Conservation (phyloP, 2,888 invertebrate genomes). For the Argyresthia albistria region DNA sequence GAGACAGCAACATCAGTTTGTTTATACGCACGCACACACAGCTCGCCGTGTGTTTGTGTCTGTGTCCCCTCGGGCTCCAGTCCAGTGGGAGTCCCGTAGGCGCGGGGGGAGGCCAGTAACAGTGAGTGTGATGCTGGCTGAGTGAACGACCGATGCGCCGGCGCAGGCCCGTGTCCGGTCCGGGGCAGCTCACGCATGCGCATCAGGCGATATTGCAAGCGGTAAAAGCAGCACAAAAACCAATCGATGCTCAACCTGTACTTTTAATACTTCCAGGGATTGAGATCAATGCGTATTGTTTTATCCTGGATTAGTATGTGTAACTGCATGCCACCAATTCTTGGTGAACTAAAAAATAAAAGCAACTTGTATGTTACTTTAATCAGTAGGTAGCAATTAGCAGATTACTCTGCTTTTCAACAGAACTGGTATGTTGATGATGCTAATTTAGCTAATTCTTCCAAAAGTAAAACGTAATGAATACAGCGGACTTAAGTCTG, state of each 20-base stretch:
- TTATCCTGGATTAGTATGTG: too few species aligned
- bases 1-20: not conserved
- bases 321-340: too few species aligned
- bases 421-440: too few species aligned
- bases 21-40: not conserved
- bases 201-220: not conserved
- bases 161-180: constrained; percentile 4
- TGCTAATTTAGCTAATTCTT: too few species aligned
- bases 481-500: not conserved
- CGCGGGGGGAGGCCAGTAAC: constrained; percentile 35
- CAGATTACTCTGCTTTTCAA: too few species aligned
- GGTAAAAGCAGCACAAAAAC: constrained; percentile 1
- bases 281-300: not conserved
- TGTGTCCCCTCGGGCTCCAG: too few species aligned
- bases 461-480: not conserved
- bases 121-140: too few species aligned
- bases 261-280: not conserved
- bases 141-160: constrained; percentile 37
- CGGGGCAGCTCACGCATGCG: not conserved
- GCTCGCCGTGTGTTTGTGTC: not conserved
- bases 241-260: not conserved
- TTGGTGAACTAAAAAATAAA: too few species aligned
- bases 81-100: constrained; percentile 22
- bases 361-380: too few species aligned
- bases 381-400: too few species aligned